A percentile compares a stretch with the other conserved stretches of the same genome.
These are phyloP conservation scores for Euwallacea similis DNA, from an alignment of 1,140 invertebrate species.

Conservation along the genomic window DNA sequence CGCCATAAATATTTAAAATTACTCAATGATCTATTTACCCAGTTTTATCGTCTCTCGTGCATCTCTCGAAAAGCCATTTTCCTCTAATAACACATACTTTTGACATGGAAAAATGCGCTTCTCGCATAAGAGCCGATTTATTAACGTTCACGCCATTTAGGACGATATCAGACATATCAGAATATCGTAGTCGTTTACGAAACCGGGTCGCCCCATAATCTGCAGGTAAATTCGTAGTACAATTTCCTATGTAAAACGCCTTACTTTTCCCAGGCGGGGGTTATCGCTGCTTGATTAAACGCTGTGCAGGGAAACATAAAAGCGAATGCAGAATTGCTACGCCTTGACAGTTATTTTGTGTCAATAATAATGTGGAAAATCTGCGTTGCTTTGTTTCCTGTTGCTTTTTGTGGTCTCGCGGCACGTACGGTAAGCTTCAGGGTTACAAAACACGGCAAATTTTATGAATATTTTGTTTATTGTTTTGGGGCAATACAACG, in stretches of 20 bases:
- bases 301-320: constrained; percentile 10
- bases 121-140: too few species aligned
- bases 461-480: neutral
- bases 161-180: neutral
- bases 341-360: neutral
- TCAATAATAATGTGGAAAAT: constrained; percentile 20
- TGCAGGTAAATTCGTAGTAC: constrained; percentile 2
- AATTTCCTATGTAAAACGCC: constrained; percentile 18
- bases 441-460: neutral
- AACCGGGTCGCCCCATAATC: constrained; percentile 15
- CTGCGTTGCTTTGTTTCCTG: neutral
- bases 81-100: too few species aligned
- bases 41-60: too few species aligned
- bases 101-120: too few species aligned
- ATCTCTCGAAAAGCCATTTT: too few species aligned
- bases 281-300: constrained; percentile 20
- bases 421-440: neutral
- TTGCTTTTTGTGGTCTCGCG: neutral
- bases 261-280: constrained; percentile 12
- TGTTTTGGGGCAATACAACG: too few species aligned
- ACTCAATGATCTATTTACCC: too few species aligned
- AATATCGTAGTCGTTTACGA: constrained; percentile 9
- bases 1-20: too few species aligned
- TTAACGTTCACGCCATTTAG: too few species aligned
- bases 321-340: constrained; percentile 3